Base-by-base conservation (phyloP, 2,888 invertebrate genomes). In the Danaus chrysippus region DNA sequence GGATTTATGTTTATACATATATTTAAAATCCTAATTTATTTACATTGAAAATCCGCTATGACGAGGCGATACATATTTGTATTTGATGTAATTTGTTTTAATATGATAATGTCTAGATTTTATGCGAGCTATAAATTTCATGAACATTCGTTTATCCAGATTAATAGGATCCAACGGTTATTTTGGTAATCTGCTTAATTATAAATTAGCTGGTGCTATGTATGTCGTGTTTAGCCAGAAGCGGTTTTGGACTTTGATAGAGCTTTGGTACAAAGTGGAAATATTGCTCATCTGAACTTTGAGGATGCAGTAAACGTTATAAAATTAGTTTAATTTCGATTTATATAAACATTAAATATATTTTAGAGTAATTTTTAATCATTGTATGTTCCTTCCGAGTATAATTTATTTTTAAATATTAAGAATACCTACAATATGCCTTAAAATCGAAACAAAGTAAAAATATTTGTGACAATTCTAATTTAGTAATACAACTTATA, bases 71-170 rank as follows among this genome's bases (percentile, higher is more conserved):
- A 55, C 58, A n/a, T 59, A 65, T 69, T 69, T 67, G 56, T 58
- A 66, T 68, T 67, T 66, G 56, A 62, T 61, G 64, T 66, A 60
- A 68, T 67, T 67, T 64, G 65, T 68, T 63, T 64, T 64, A 66
- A 67, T 62, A 64, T 65, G 63, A 65, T 70, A 66, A 71, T 66
- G 60, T 46, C 56, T 55, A 57, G 52, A 55, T 59, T 46, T 60
- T 63, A 61, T 64, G 56, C 56, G 10, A 10, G 17, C 49, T 49
- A 49, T 49, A 49, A 49, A 49, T 49, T 17, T 17, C 49, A 49
- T 49, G 49, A 15, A 49, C 17, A 49, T 49, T 49, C 17, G 49
- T 49, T 49, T 49, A 49, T 17, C 17, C 49, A 17, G 15, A 49
- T 17, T 49, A 49, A 49, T 15, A 15, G 49, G 49, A 49, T 49